Conservation (phyloP, 2,888 invertebrate species). For the Itoplectis maculator region DNA sequence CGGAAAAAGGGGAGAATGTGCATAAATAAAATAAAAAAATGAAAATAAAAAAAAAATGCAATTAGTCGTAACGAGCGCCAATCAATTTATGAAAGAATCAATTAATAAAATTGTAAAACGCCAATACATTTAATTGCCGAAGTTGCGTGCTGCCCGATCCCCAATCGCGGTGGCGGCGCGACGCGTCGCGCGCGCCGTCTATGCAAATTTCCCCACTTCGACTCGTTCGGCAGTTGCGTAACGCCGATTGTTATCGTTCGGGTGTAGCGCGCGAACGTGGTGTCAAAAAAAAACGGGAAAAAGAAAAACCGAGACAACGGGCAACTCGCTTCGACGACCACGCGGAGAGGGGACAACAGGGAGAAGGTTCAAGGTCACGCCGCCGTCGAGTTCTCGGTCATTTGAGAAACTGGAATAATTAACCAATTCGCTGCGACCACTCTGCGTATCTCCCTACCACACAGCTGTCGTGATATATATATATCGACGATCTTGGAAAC, state of each 20-base stretch:
- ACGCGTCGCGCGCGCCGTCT: not conserved
- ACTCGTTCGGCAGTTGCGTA: slow-evolving; percentile 14
- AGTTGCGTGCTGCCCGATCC: not conserved
- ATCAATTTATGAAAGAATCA: slow-evolving; percentile 19
- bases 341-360: slow-evolving; percentile 15
- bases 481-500: not conserved
- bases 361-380: slow-evolving; percentile 63
- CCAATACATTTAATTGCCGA: slow-evolving; percentile 6
- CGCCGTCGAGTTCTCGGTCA: slow-evolving; percentile 59
- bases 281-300: slow-evolving; percentile 5
- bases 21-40: too few relatives aligned
- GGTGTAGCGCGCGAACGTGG: not conserved
- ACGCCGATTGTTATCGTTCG: slow-evolving; percentile 28
- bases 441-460: not conserved
- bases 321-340: slow-evolving; percentile 14
- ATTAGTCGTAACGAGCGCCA: slow-evolving; percentile 18
- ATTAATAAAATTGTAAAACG: slow-evolving; percentile 27
- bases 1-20: too few relatives aligned
- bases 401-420: slow-evolving; percentile 48
- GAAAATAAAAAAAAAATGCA: not conserved
- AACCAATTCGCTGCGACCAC: slow-evolving; percentile 14
- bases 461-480: not conserved
- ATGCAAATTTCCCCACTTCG: slow-evolving; percentile 1
- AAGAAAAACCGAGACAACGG: not conserved
- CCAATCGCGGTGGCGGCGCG: not conserved